Conservation (phyloP, 2,797 vertebrate genomes). For the Synanceia verrucosa region DNA sequence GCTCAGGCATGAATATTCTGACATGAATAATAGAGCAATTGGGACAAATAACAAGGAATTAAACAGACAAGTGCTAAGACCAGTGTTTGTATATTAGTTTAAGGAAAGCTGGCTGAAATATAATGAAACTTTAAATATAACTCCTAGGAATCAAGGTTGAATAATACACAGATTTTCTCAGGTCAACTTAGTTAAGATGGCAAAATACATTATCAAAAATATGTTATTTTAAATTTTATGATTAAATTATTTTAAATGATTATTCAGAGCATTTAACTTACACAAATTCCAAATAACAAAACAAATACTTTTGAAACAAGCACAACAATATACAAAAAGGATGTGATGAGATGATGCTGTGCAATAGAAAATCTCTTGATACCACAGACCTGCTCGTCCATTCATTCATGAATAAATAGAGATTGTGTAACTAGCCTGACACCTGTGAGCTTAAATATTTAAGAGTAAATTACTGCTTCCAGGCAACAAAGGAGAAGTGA, state of each 20-base stretch:
- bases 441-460: conserved; percentile 19
- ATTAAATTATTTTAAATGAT: conserved; percentile 16
- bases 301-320: conserved; percentile 6
- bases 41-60: conserved; percentile 35
- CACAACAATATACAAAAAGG: conserved; percentile 31
- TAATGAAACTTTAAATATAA: conserved; percentile 7
- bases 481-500: conserved; percentile 19
- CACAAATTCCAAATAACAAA: no score
- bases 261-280: conserved; percentile 14
- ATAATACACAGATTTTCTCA: conserved; percentile 16
- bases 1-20: conserved; percentile 22
- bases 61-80: conserved; percentile 17
- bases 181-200: conserved; percentile 15
- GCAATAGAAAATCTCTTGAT: conserved; percentile 12
- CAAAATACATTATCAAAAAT: conserved; percentile 68
- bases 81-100: conserved; percentile 17
- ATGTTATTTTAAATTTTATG: conserved; percentile 27
- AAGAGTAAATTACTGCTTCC: neutral
- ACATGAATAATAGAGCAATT: conserved; percentile 22
- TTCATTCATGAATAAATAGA: neutral
- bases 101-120: neutral
- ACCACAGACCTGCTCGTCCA: neutral
- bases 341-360: neutral
- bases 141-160: conserved; percentile 16
- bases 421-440: neutral